phyloP scores from a whole-genome alignment of 2,888 invertebrate genomes.

The Serripes groenlandicus region DNA sequence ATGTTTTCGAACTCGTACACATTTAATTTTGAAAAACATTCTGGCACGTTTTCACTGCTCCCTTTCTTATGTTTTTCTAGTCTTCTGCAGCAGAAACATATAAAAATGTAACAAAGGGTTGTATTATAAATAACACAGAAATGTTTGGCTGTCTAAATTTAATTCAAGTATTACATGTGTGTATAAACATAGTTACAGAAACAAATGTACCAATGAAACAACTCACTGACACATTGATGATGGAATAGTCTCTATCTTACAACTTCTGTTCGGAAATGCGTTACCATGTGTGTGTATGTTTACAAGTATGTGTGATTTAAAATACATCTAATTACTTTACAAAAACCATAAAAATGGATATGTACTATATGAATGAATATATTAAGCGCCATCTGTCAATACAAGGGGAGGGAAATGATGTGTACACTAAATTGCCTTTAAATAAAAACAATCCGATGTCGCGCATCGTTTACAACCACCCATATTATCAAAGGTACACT shows the following conservation, averaged over 20 bases:
- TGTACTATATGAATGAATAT: background rate
- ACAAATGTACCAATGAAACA: conserved; percentile 18
- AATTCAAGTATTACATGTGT: conserved; percentile 64
- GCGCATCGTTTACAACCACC: too few species aligned
- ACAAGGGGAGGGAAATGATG: background rate
- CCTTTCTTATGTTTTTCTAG: too few species aligned
- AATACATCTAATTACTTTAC: conserved; percentile 11
- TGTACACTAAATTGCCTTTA: too few species aligned
- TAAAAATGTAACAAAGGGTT: too few species aligned
- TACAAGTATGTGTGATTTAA: conserved; percentile 12
- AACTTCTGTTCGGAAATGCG: conserved; percentile 61
- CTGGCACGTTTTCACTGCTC: too few species aligned
- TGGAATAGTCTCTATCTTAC: conserved; percentile 30
- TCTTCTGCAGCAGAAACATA: too few species aligned
- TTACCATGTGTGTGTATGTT: conserved; percentile 44
- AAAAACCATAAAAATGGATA: background rate
- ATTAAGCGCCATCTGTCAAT: background rate
- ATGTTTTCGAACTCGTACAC: too few species aligned
- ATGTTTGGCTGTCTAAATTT: conserved; percentile 47
- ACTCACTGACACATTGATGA: conserved; percentile 7
- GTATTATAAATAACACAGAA: background rate
- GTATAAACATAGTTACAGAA: conserved; percentile 39
- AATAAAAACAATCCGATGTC: too few species aligned
- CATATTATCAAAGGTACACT: too few species aligned
- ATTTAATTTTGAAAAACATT: too few species aligned